Evolutionary conservation across 2,113 vertebrate species (phyloP).

Genomic region (Emydura subglobosa): DNA sequence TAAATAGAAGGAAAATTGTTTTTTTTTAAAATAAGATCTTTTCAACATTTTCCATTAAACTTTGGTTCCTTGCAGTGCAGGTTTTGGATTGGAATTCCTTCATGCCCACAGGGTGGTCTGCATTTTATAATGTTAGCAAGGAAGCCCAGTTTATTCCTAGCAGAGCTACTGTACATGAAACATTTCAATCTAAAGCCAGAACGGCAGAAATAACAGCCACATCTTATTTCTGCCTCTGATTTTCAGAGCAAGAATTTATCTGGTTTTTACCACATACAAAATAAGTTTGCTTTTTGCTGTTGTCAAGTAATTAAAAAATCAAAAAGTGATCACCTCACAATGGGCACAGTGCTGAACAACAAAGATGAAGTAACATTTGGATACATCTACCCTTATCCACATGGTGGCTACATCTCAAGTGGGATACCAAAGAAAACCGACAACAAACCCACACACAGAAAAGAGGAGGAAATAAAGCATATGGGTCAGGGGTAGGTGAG

Average conservation of each 20-base stretch:
- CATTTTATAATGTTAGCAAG: conserved; percentile 57
- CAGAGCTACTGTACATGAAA: conserved; percentile 52
- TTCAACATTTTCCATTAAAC: conserved; percentile 69
- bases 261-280: not conserved
- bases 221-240: not conserved
- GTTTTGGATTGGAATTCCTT: conserved; percentile 68
- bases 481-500: not conserved
- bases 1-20: conserved; percentile 34
- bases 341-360: not conserved
- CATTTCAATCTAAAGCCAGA: not conserved
- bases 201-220: not conserved
- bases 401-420: not conserved
- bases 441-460: not conserved
- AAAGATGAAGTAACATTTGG: not conserved
- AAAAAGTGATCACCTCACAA: not conserved
- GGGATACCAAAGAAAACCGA: not conserved
- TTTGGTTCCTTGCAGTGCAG: conserved; percentile 46
- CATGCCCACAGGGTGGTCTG: conserved; percentile 68
- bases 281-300: not conserved
- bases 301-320: conserved; percentile 21
- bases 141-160: conserved; percentile 40
- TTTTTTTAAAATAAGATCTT: conserved; percentile 49
- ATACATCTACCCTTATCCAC: not conserved
- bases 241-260: not conserved
- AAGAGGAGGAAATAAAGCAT: not conserved